Percentiles rank a stretch among this genome's conserved stretches.
Evolutionary conservation across 2,797 vertebrate genomes (phyloP).

Genomic region (Crossoptilon crossoptilon): DNA sequence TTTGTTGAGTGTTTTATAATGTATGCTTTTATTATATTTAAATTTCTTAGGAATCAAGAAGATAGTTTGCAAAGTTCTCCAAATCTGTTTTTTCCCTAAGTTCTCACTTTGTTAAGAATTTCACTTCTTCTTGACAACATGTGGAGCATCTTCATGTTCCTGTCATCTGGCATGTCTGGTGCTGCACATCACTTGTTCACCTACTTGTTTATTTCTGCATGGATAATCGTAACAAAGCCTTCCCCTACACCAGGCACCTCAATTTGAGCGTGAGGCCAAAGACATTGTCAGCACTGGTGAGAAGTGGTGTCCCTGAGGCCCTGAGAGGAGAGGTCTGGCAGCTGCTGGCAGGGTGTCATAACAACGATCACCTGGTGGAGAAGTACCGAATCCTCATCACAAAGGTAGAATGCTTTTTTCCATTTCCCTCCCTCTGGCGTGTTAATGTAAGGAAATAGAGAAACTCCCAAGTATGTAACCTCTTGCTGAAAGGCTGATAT

Average conservation of each 20-base stretch:
- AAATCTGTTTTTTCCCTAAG: rapidly evolving
- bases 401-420: conserved; percentile 83
- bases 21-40: neutral
- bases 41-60: neutral
- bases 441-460: neutral
- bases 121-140: neutral
- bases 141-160: neutral
- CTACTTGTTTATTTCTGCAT: rapidly evolving
- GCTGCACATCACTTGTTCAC: rapidly evolving
- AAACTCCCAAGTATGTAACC: rapidly evolving
- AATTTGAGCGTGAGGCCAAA: conserved; percentile 95
- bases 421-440: rapidly evolving
- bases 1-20: neutral
- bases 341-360: conserved; percentile 96
- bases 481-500: neutral
- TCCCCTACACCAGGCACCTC: conserved; percentile 86
- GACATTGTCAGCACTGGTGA: conserved; percentile 90
- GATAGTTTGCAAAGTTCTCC: neutral
- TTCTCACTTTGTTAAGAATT: neutral
- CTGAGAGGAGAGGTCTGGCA: conserved; percentile 98
- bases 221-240: neutral
- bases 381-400: conserved; percentile 98
- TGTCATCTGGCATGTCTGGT: neutral
- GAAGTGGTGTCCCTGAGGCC: conserved; percentile 95
- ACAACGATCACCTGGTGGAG: conserved; percentile 97